Percentiles rank a stretch among this genome's conserved stretches.
Conservation (phyloP, 2,113 vertebrate genomes). For the Cnemophilus loriae region DNA sequence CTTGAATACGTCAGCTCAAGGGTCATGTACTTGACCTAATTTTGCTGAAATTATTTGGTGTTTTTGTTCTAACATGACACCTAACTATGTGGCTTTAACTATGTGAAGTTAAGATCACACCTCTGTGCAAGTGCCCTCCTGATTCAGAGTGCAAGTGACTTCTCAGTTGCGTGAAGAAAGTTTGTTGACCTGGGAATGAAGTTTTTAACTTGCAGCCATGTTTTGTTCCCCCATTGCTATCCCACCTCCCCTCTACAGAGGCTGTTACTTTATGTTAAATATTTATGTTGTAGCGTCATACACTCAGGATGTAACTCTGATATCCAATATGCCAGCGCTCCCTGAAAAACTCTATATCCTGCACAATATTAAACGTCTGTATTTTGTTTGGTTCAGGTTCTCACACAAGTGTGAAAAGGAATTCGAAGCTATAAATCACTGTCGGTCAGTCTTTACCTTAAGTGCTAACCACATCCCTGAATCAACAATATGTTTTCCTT, state of each 20-base stretch:
- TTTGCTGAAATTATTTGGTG: not conserved
- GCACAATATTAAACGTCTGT: constrained; percentile 53
- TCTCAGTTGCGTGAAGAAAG: not conserved
- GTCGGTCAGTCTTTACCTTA: constrained; percentile 46
- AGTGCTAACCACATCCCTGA: constrained; percentile 68
- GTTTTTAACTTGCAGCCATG: not conserved
- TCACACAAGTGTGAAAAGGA: constrained; percentile 63
- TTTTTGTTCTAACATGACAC: not conserved
- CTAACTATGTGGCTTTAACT: not conserved
- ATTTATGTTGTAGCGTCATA: not conserved
- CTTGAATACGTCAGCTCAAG: not conserved
- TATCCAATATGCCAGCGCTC: constrained; percentile 7
- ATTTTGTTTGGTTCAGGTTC: constrained; percentile 65
- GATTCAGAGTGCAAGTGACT: not conserved
- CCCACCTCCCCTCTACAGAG: not conserved
- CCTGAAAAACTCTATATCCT: constrained; percentile 53
- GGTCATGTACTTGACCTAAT: not conserved
- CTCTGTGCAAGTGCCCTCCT: not conserved
- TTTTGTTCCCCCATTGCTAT: not conserved
- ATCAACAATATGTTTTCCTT: constrained; percentile 64
- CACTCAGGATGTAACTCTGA: constrained; percentile 23
- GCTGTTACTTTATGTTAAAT: constrained; percentile 20
- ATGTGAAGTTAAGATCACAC: not conserved
- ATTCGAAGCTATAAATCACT: constrained; percentile 66
- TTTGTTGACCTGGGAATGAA: not conserved